Evolutionary conservation across 1,140 invertebrate genomes (phyloP).

Genomic region (Rhyacophila brunnea): DNA sequence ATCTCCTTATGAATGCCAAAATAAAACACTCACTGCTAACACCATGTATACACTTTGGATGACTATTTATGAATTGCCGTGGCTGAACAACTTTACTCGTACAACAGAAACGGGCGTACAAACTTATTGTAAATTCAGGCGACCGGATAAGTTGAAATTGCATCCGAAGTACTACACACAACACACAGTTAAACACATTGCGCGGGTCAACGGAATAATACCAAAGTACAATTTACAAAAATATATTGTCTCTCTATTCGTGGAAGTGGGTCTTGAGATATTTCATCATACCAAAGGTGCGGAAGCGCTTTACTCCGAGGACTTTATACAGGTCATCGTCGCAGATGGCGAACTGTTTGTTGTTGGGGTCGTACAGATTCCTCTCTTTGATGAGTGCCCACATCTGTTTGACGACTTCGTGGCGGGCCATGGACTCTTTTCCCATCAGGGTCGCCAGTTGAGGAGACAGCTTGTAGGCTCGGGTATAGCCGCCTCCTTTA

Average conservation of each 20-base stretch:
- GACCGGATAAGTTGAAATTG: no score
- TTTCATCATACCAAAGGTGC: slow-evolving; percentile 94
- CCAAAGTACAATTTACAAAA: no score
- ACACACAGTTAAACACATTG: no score
- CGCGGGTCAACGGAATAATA: no score
- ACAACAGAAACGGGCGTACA: no score
- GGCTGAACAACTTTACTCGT: no score
- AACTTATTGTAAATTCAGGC: no score
- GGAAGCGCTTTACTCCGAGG: slow-evolving; percentile 86
- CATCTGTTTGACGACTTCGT: slow-evolving; percentile 90
- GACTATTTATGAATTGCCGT: no score
- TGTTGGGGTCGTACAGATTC: slow-evolving; percentile 89
- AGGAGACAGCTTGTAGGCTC: slow-evolving; percentile 79
- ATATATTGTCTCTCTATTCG: slow-evolving; percentile 51
- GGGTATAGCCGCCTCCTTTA: slow-evolving; percentile 75
- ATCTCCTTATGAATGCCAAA: no score
- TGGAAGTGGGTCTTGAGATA: slow-evolving; percentile 89
- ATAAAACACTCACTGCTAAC: no score
- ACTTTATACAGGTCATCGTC: slow-evolving; percentile 88
- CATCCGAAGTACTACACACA: no score
- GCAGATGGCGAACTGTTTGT: slow-evolving; percentile 92
- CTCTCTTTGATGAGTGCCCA: slow-evolving; percentile 92
- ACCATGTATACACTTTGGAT: no score
- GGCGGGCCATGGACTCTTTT: slow-evolving; percentile 79
- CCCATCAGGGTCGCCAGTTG: slow-evolving; percentile 84